phyloP scores from a whole-genome alignment of 1,140 invertebrate species.

The Mylabris phalerata region DNA sequence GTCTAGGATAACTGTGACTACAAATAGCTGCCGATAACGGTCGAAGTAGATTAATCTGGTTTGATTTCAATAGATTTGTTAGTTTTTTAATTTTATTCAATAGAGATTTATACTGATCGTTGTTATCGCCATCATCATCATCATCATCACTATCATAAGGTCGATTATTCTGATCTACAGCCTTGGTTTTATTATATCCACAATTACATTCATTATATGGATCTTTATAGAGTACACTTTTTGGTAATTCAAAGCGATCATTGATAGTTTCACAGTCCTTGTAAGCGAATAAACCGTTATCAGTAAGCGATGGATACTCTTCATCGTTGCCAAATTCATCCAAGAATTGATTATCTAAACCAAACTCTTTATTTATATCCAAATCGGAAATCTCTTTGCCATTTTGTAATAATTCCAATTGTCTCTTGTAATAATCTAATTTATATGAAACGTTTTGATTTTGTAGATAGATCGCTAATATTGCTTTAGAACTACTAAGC shows the following conservation, averaged over 20 bases:
- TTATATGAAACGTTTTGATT: slow-evolving; percentile 3
- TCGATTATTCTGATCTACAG: neutral
- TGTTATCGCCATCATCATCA: neutral
- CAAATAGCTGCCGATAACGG: neutral
- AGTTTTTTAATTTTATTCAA: neutral
- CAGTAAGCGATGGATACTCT: neutral
- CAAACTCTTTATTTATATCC: neutral
- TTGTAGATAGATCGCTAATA: slow-evolving; percentile 8
- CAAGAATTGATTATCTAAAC: neutral
- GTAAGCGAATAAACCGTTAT: neutral
- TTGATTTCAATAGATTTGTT: neutral
- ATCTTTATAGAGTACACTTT: slow-evolving; percentile 6
- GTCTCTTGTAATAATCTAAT: neutral
- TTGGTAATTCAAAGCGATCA: neutral
- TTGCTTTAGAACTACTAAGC: neutral
- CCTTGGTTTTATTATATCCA: neutral
- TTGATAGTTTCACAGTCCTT: neutral
- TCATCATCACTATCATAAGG: neutral
- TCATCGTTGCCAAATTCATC: neutral
- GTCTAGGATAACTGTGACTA: no score
- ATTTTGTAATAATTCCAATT: neutral
- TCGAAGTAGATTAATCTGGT: neutral
- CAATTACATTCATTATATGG: slow-evolving; percentile 3
- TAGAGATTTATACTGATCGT: neutral
- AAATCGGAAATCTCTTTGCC: neutral